Conservation (phyloP, 1,140 invertebrate genomes). For the Magallana angulata region DNA sequence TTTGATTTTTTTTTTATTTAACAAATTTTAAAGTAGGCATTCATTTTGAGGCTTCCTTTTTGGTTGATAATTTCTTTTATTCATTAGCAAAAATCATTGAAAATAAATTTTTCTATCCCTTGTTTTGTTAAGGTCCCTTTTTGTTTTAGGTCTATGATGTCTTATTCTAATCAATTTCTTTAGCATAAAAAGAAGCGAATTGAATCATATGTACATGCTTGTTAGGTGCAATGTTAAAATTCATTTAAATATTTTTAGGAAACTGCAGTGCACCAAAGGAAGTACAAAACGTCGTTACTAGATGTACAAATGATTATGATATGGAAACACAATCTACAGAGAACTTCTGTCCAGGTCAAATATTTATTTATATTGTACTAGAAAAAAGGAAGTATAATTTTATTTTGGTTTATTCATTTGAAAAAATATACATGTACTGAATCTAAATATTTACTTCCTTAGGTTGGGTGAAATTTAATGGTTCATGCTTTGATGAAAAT, state of each 20-base stretch:
- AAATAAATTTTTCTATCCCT: no score
- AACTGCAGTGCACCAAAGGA: neutral
- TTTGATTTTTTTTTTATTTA: no score
- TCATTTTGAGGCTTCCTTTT: no score
- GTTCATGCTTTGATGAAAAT: conserved; percentile 54
- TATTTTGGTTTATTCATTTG: neutral
- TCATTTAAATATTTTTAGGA: neutral
- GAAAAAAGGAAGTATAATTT: neutral
- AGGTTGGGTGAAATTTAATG: conserved; percentile 51
- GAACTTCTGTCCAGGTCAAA: neutral
- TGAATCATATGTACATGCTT: no score
- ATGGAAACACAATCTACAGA: neutral
- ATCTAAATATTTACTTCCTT: neutral
- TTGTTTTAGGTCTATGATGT: no score
- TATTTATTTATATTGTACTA: neutral
- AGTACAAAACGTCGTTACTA: neutral
- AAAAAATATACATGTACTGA: neutral
- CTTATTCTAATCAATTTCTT: no score
- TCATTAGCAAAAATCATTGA: no score
- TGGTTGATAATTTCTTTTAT: no score
- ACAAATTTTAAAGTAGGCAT: no score
- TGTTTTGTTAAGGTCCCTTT: no score
- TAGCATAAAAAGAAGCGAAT: no score
- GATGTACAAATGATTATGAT: neutral
- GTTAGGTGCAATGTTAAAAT: no score